Evolutionary conservation across 1,140 invertebrate species (phyloP), one percentile per base, ranked within the genome.

Genomic region (Augochlora pura): DNA sequence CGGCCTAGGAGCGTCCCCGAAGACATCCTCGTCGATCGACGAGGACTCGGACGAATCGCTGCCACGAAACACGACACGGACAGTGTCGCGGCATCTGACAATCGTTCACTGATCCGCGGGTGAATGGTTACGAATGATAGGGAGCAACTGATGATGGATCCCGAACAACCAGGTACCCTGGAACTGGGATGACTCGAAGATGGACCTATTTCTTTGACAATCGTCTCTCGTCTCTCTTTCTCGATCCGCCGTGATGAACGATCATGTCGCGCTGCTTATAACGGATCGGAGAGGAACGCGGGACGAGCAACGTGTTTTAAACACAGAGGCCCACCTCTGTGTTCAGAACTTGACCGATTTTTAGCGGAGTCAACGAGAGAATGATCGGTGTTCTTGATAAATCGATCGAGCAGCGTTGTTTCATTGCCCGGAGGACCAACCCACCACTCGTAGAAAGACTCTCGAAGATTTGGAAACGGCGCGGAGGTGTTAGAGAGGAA

Each of bases 1-100:
- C 89, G 9, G 88, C 86, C 72, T 90, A 91, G 81, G 38, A 16
- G 23, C 27, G 23, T 25, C 23, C 62, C n/a, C 42, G 52, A 60
- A 21, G 46, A 46, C 23, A 49, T 82, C 70, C 80, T 81, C 62
- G 72, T 59, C 42, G 14, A 2, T 32, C 9, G 46, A 54, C 49
- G 77, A 76, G 80, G 78, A 84, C 76, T 27, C 21, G 59, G 49
- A 9, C 42, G 18, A 64, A 23, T 64, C 63, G 18, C 67, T 46
- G 25, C 18, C 42, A 32, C 54, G 54, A 60, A 32, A 66, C 18
- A 18, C 62, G 72, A 64, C 69, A 70, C 57, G 23, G 67, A 77
- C 49, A 9, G 60, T 62, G 63, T 77, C 80, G 68, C 10, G 10
- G 72, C 1, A 54, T 66, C 69, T n/a, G 49, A 65, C 60, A 1